These are phyloP conservation scores for Anoplolepis gracilipes DNA, from an alignment of 1,140 invertebrate genomes.

Conservation along the genomic window DNA sequence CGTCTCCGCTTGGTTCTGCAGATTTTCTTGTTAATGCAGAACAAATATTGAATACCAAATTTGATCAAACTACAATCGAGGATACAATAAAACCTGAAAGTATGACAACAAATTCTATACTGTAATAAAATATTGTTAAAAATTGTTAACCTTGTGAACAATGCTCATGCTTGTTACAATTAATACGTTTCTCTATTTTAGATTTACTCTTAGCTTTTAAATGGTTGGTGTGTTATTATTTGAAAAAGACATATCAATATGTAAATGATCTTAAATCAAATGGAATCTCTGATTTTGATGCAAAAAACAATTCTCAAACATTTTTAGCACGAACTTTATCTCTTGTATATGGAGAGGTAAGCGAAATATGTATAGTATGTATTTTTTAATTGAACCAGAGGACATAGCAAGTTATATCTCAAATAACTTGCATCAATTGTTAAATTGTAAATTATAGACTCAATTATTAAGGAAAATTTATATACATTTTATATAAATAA, in stretches of 20 bases:
- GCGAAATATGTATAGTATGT: background rate
- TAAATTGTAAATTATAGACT: conserved; percentile 9
- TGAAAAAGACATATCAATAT: conserved; percentile 89
- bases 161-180: background rate
- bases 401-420: too few relatives aligned
- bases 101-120: too few relatives aligned
- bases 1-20: conserved; percentile 88
- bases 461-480: background rate
- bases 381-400: background rate
- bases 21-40: conserved; percentile 87
- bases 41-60: conserved; percentile 86
- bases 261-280: conserved; percentile 86
- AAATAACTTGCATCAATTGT: background rate
- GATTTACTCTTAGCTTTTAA: conserved; percentile 91
- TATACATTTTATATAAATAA: background rate
- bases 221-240: conserved; percentile 94
- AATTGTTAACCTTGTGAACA: background rate
- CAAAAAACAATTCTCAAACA: conserved; percentile 93
- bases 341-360: conserved; percentile 91
- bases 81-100: conserved; percentile 86
- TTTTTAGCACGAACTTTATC: conserved; percentile 92
- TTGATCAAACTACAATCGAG: conserved; percentile 82
- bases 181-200: conserved; percentile 82
- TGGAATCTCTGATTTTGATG: conserved; percentile 90
- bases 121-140: conserved; percentile 22